These are phyloP conservation scores for Patiria pectinifera DNA, from an alignment of 53 echinoderm and acorn worm species.

Conservation along the genomic window DNA sequence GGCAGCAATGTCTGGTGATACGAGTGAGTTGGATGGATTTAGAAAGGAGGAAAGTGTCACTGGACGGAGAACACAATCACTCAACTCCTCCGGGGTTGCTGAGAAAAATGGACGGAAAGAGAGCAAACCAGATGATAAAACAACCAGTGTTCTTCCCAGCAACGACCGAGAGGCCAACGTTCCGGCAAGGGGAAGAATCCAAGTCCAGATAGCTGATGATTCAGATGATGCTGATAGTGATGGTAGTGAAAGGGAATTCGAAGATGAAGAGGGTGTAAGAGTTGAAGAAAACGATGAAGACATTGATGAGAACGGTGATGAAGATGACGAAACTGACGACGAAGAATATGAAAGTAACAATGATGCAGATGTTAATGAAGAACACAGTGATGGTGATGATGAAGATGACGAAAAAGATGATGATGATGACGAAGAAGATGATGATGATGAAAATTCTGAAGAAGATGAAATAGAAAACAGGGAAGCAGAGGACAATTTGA, in stretches of 20 bases:
- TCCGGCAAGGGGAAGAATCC: background rate
- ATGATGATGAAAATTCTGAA: background rate
- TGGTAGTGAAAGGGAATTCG: background rate
- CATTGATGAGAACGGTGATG: background rate
- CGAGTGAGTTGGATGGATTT: conserved; percentile 6
- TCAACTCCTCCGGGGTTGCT: background rate
- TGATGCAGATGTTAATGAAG: background rate
- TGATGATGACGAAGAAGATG: background rate
- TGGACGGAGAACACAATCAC: background rate
- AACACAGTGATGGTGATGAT: background rate
- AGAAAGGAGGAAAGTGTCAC: background rate
- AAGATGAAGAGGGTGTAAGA: background rate
- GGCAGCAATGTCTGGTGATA: background rate
- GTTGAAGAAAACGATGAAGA: conserved; percentile 7
- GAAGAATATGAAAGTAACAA: conserved; percentile 1
- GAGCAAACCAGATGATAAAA: background rate
- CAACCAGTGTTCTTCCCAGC: background rate
- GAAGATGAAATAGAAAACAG: conserved; percentile 11
- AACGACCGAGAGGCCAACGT: background rate
- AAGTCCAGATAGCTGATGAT: background rate
- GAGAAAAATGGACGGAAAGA: background rate
- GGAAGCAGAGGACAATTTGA: background rate
- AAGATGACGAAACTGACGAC: conserved; percentile 16
- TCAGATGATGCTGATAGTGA: background rate
- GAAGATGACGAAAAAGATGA: conserved; percentile 25